Evolutionary conservation across 1,140 invertebrate species (phyloP).

Genomic region (Eupeodes corollae): DNA sequence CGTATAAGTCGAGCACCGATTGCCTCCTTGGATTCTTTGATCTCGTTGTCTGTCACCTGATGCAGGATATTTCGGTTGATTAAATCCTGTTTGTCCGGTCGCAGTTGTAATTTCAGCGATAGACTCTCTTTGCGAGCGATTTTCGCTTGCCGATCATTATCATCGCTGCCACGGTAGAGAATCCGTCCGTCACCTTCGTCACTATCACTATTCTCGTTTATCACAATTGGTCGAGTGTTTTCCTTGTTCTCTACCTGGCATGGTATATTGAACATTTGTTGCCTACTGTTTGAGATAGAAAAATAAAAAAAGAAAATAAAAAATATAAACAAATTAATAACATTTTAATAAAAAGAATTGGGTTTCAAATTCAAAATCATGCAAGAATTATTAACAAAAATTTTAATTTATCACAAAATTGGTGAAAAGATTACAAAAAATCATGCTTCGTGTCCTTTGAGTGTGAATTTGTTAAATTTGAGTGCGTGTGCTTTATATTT

Average conservation of each 20-base stretch:
- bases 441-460: too few species aligned
- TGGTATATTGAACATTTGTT: conserved; percentile 63
- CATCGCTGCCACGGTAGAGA: conserved; percentile 59
- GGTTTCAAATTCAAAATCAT: not conserved
- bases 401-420: too few species aligned
- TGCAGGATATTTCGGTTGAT: conserved; percentile 94
- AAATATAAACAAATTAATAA: too few species aligned
- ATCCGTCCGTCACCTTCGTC: conserved; percentile 55
- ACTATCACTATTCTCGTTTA: conserved; percentile 50
- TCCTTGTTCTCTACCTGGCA: conserved; percentile 74
- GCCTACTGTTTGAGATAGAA: conserved; percentile 45
- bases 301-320: conserved; percentile 4
- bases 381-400: not conserved
- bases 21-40: conserved; percentile 86
- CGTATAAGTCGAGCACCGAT: conserved; percentile 90
- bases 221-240: conserved; percentile 65
- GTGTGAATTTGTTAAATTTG: too few species aligned
- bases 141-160: conserved; percentile 77
- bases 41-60: conserved; percentile 83
- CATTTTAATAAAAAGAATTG: not conserved
- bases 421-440: too few species aligned
- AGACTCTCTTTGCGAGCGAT: conserved; percentile 92
- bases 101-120: conserved; percentile 81
- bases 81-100: conserved; percentile 86
- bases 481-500: too few species aligned